These are phyloP conservation scores for Vidua macroura DNA, from an alignment of 2,113 vertebrate genomes.

Conservation along the genomic window DNA sequence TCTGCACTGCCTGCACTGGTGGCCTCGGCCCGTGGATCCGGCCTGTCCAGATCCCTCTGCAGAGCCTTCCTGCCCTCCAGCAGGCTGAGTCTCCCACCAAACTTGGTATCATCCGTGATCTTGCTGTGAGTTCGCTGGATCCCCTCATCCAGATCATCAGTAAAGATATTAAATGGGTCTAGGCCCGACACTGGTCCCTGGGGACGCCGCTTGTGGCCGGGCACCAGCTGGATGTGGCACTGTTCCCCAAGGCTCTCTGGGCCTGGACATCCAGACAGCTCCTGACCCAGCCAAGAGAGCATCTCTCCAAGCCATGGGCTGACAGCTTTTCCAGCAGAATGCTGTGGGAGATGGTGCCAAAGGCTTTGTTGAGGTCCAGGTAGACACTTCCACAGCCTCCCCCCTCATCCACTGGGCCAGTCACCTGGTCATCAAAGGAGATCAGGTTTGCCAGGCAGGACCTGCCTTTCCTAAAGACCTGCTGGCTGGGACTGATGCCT, in stretches of 20 bases:
- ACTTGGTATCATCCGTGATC: no score
- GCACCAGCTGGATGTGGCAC: background rate
- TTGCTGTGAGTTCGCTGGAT: background rate
- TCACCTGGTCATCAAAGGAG: no score
- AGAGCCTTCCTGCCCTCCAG: background rate
- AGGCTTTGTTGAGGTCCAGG: no score
- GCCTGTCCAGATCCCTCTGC: background rate
- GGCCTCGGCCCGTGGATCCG: background rate
- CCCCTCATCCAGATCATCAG: background rate
- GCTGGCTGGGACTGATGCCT: no score
- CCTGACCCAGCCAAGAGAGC: background rate
- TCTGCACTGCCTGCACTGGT: background rate
- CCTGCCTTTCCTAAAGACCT: no score
- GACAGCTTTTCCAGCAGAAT: no score
- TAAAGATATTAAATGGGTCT: background rate
- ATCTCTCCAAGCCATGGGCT: background rate
- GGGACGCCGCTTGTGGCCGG: background rate
- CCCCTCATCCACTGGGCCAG: no score
- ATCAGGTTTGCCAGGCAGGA: no score
- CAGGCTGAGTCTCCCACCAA: background rate
- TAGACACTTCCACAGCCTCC: no score
- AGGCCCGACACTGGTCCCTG: background rate
- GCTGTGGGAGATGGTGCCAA: no score
- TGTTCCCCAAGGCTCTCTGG: background rate
- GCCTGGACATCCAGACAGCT: background rate